Evolutionary conservation across 2,113 vertebrate genomes (phyloP), one percentile per base, ranked within the genome.

Genomic region (Melanerpes aurifrons): DNA sequence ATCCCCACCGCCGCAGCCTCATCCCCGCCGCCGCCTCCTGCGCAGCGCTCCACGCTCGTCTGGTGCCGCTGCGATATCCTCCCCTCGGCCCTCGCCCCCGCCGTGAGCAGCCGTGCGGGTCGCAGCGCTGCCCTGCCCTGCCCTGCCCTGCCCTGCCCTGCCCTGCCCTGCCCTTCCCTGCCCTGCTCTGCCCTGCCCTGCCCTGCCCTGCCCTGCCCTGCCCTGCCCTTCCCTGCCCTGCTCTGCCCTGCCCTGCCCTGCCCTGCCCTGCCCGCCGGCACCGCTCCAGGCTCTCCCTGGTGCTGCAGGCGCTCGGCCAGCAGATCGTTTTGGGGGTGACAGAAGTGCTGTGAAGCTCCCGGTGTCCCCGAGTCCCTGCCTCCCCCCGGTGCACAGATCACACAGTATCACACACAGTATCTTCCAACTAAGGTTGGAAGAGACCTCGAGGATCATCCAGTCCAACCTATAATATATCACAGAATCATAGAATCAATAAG

Each of bases 301-400:
- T 76, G 84, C 87, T 80, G 79, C 47, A 87, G 92, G 92, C 91
- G 40, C 95, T 94, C 37, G 67, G 40, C 63, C 2, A 4, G 43
- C 6, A 6, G 90, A 72, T 86, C 29, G 12, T 92, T 93, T 87
- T 87, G 29, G 20, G 89, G 81, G 82, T 93, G 94, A 93, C 76
- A 66, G 83, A 89, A 94, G 22, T 43, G 84, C 50, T 61, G 82
- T 75, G 90, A 93, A 97, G 95, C 72, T 66, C 74, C 92, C 4
- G 1, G 7, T 7, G 7, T 26, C 85, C 59, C 67, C 14, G 15
- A 64, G 78, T 56, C 48, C 12, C 21, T 43, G 35, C 62, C n/a
- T 84, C 58, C 19, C 26, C 1, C 1, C 3, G 14, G 28, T 47
- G 43, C 1, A 3, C 5, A 5, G 58, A 50, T 59, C 35, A 35